Percentiles rank a stretch among this genome's conserved stretches.
These are phyloP conservation scores for Anguilla rostrata DNA, from an alignment of 2,113 vertebrate genomes.

Conservation along the genomic window DNA sequence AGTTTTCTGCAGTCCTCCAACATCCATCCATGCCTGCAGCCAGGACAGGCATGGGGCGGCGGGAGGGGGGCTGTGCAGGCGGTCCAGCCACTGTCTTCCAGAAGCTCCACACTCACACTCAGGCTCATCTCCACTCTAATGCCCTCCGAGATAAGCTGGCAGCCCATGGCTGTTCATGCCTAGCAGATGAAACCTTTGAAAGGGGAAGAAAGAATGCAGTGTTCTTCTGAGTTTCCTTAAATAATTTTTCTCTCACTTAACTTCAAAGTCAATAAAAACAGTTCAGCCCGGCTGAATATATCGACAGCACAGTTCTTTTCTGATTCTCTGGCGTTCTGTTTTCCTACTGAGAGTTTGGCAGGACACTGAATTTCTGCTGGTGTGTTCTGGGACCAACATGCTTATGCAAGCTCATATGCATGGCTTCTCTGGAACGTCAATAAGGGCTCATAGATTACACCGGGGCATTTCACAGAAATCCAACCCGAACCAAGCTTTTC, in stretches of 20 bases:
- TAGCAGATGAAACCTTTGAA: neutral
- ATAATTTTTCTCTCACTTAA: neutral
- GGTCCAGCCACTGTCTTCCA: neutral
- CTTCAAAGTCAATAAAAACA: neutral
- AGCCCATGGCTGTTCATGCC: neutral
- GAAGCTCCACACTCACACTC: neutral
- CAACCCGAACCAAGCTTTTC: conserved; percentile 46
- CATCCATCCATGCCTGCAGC: conserved; percentile 16
- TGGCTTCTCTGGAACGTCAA: conserved; percentile 44
- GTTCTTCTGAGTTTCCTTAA: neutral
- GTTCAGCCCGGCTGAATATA: neutral
- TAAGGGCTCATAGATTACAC: conserved; percentile 56
- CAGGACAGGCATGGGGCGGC: neutral
- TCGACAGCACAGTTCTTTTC: neutral
- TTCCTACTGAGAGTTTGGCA: neutral
- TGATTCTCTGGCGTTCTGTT: neutral
- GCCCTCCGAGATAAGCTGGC: neutral
- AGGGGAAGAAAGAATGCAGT: neutral
- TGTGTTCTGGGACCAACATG: conserved; percentile 16
- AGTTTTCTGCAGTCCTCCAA: neutral
- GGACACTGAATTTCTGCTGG: conserved; percentile 14
- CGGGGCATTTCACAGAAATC: conserved; percentile 62
- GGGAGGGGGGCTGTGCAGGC: neutral
- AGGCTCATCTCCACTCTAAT: neutral
- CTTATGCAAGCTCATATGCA: conserved; percentile 39